Base-by-base conservation (phyloP, 2,797 vertebrate species). In the Spheniscus humboldti region DNA sequence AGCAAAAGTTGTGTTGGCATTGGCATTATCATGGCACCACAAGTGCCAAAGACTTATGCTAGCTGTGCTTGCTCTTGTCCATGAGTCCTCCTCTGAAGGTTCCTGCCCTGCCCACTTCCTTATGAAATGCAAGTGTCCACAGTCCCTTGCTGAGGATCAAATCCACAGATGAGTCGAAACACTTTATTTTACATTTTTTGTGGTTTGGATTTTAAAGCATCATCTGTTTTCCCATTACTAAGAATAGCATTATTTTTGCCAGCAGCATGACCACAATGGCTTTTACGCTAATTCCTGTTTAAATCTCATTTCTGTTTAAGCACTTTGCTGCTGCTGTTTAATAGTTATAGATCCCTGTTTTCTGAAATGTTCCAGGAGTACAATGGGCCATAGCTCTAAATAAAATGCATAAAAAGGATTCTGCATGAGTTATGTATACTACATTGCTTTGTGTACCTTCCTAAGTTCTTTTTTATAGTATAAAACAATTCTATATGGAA, bases 121-220 rank as follows among this genome's bases (percentile, higher is more conserved):
- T 76, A 25, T 3, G 9, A 86, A 92, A 68, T 39, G 18, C 23
- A 88, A 14, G n/a, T 91, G 48, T 18, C 35, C 31, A 67, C 20
- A 71, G 37, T 39, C 23, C 23, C 68, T 87, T 83, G n/a, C 24
- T 77, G 41, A 74, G 37, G 41, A 88, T 7, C 30, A 81, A 91
- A 91, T 79, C 41, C 81, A 80, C 77, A 63, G 45, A 78, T 43
- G 35, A 85, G 13, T 63, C 56, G 52, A 94, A 76, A 71, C 20
- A 91, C 80, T n/a, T 91, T 78, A 84, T 86, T 92, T 84, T 64
- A 84, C 39, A 41, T 75, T 86, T 93, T 86, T 66, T 80, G 72
- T 88, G 88, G 92, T 83, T 88, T 94, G 62, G 62, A 75, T 93
- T 94, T 95, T 91, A 94, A 92, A 91, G n/a, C 12, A 82, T 87